Evolutionary conservation across 2,797 vertebrate species (phyloP), one percentile per base, ranked within the genome.

Genomic region (Pangasius macronema): DNA sequence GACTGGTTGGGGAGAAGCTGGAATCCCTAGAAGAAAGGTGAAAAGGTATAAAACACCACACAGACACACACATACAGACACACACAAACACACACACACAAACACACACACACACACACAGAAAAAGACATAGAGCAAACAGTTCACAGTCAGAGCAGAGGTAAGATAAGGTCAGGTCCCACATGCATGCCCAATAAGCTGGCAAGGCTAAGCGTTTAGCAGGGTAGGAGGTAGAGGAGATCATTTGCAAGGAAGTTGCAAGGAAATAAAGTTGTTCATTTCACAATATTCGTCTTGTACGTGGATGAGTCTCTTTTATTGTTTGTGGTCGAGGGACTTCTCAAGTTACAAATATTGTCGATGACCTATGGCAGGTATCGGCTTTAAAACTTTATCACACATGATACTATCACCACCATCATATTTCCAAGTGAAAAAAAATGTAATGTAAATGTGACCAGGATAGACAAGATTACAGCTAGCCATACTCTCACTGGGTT

Each of bases 21-120:
- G 92, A 90, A 86, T 92, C 94, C 93, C 93, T 94, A 96, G 96
- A 93, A 95, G 96, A 94, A 95, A 93, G 93, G 94, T 89, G 93
- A 92, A 94, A 92, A 95, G 92, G 94, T 84, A 90, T 94, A 94
- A 96, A 85, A 85, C 82, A 82, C 72, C 63, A 68, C 76, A 79
- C 27, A 77, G 2, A 53, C 49, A 53, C 24, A 53, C 83, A 88
- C 77, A 84, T 76, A 84, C 49, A 63, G 88, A 90, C 90, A 93
- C 53, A 85, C 68, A 84, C 49, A 85, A 7, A 91, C 75, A 90
- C 59, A 85, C 90, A 89, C 63, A 61, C 72, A 84, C 72, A n/a
- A n/a, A 76, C 65, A 93, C 90, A 87, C 2, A 85, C 85, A 61
- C 51, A 84, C 61, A 84, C 59, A 85, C 7, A 91, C 67, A 89